These are phyloP conservation scores for Xestia sexstrigata DNA, from an alignment of 2,888 invertebrate species.

Conservation along the genomic window DNA sequence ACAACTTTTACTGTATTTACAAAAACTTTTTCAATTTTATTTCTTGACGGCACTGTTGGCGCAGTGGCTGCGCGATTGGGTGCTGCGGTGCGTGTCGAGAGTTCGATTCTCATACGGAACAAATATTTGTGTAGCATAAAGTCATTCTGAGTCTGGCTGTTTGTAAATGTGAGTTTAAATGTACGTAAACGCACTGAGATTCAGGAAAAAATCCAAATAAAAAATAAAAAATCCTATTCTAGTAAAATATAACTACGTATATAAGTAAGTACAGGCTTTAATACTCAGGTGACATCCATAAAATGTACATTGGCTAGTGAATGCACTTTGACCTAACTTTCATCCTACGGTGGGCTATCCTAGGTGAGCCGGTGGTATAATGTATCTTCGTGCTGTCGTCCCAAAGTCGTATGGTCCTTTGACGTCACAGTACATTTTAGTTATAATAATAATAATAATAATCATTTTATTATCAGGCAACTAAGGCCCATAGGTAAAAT, in stretches of 20 bases:
- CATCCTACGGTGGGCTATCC: too few species aligned
- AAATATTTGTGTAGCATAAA: background rate
- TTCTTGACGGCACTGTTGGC: background rate
- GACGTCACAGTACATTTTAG: background rate
- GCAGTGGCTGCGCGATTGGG: background rate
- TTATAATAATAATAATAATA: too few species aligned
- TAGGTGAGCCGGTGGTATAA: conserved; percentile 2
- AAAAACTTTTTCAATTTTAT: background rate
- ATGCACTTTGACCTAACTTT: background rate
- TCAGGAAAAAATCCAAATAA: background rate
- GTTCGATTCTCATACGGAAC: background rate
- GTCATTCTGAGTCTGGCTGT: too few species aligned
- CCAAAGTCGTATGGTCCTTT: conserved; percentile 1
- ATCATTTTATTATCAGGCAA: too few species aligned
- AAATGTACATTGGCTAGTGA: background rate
- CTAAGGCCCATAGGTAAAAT: too few species aligned
- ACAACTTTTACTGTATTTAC: background rate
- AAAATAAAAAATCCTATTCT: background rate
- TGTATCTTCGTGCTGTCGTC: background rate
- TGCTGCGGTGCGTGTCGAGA: background rate
- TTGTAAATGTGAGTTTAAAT: background rate
- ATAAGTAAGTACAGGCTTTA: background rate
- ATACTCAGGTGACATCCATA: background rate
- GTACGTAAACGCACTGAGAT: background rate
- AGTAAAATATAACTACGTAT: background rate